Percentiles rank a stretch among this genome's conserved stretches.
Evolutionary conservation across 2,797 vertebrate genomes (phyloP).

Genomic region (Etheostoma nigrum): DNA sequence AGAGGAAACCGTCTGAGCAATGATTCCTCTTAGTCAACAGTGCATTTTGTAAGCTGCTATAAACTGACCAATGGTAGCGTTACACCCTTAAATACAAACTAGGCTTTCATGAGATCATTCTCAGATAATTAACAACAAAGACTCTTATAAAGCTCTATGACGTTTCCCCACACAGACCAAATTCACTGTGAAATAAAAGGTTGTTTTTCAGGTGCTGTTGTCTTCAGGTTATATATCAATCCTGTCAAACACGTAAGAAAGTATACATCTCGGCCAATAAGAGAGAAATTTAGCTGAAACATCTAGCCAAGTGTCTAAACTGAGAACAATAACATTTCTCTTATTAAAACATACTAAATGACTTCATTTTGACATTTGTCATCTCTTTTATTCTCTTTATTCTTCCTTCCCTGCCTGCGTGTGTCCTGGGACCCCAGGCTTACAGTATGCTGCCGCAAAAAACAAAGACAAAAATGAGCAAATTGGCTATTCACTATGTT

Average conservation of each 20-base stretch:
- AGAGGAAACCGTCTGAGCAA: not conserved
- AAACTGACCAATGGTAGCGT: constrained; percentile 58
- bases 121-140: constrained; percentile 68
- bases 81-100: constrained; percentile 59
- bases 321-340: constrained; percentile 75
- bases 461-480: constrained; percentile 60
- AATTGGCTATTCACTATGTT: constrained; percentile 54
- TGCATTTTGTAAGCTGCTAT: constrained; percentile 53
- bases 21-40: constrained; percentile 46
- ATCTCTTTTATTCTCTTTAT: constrained; percentile 43
- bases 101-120: constrained; percentile 72
- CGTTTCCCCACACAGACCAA: constrained; percentile 49
- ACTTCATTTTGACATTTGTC: constrained; percentile 65
- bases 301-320: constrained; percentile 67
- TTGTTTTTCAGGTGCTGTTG: constrained; percentile 53
- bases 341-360: constrained; percentile 65
- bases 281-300: constrained; percentile 50
- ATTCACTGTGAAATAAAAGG: constrained; percentile 53
- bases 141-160: constrained; percentile 56
- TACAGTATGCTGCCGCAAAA: constrained; percentile 38
- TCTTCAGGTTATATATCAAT: constrained; percentile 59
- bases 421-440: constrained; percentile 63
- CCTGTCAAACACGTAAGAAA: constrained; percentile 54
- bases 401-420: constrained; percentile 57
- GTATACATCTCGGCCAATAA: constrained; percentile 33